Evolutionary conservation across 2,113 vertebrate genomes (phyloP), one percentile per base, ranked within the genome.

Genomic region (Perca flavescens): DNA sequence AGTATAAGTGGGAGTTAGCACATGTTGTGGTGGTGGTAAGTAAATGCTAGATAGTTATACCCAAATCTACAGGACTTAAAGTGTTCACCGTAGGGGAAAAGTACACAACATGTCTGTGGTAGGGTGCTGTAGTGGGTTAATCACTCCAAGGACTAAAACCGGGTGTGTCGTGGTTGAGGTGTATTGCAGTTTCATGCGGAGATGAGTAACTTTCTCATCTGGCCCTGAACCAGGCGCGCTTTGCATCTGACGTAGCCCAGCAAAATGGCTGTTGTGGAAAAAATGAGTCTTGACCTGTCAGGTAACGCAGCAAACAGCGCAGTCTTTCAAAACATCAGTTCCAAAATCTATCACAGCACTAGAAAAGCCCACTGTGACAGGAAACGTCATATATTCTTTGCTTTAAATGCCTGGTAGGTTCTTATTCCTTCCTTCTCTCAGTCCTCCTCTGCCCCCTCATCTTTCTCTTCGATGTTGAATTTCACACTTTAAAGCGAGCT

Each of bases 151-250:
- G 50, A 65, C 36, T 34, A 53, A 65, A 73, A 53, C 31, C 58
- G 16, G 57, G 65, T 62, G 68, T 70, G 61, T 74, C 65, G 58
- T 36, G 3, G 70, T 22, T 34, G 75, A 85, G 70, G 72, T 85
- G 19, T 53, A 68, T 56, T 81, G 66, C 58, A 73, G 54, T 54
- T 88, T 87, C 79, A 79, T 60, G 58, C 68, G 58, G 47, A 79
- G 85, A 88, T 89, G 79, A 86, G 81, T 85, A 91, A 91, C 84
- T 83, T 88, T 76, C 86, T 86, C 89, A 71, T 89, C 80, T 90
- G 86, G 83, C 84, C 79, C 75, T 72, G 73, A 69, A 82, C 66
- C 84, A 87, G 77, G 78, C 85, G 83, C 92, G 84, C 90, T 81
- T 90, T 69, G 63, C 17, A n/a, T 86, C 78, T 91, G 89, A 93